A percentile compares a stretch with the other conserved stretches of the same genome.
These are phyloP conservation scores for Petrocephalus microphthalmus DNA, from an alignment of 2,113 vertebrate species.

Conservation along the genomic window DNA sequence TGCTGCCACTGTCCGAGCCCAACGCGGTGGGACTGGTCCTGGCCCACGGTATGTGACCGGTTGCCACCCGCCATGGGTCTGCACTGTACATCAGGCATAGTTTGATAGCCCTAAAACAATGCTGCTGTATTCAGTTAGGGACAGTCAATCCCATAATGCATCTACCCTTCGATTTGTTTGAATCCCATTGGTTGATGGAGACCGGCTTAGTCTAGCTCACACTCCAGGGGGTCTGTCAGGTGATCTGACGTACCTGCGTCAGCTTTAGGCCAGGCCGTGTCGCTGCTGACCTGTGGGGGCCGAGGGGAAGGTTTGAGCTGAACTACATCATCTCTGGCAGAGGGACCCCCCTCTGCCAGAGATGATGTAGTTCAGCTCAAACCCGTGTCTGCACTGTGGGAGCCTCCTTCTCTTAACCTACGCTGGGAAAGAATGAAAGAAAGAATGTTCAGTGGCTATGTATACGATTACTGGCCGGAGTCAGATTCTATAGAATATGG, in stretches of 20 bases:
- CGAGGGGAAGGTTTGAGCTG: background rate
- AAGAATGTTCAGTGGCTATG: no score
- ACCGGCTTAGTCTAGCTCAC: background rate
- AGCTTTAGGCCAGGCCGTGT: background rate
- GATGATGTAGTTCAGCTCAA: background rate
- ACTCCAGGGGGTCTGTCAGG: background rate
- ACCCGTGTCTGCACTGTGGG: background rate
- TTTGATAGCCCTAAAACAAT: background rate
- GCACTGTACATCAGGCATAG: background rate
- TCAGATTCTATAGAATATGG: no score
- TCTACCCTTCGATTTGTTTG: background rate
- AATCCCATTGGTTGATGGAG: background rate
- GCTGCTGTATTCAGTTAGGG: background rate
- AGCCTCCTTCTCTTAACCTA: no score
- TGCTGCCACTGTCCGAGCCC: conserved; percentile 79
- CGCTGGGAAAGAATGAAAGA: no score
- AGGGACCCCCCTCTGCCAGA: background rate
- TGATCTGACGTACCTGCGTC: background rate
- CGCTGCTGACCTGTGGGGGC: background rate
- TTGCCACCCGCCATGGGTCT: background rate
- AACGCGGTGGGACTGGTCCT: conserved; percentile 85
- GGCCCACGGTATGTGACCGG: conserved; percentile 70
- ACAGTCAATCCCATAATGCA: background rate
- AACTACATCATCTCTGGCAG: background rate
- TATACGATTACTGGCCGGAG: no score